A percentile compares a stretch with the other conserved stretches of the same genome.
Evolutionary conservation across 2,888 invertebrate species (phyloP).

Genomic region (Caenorhabditis zanzibari): DNA sequence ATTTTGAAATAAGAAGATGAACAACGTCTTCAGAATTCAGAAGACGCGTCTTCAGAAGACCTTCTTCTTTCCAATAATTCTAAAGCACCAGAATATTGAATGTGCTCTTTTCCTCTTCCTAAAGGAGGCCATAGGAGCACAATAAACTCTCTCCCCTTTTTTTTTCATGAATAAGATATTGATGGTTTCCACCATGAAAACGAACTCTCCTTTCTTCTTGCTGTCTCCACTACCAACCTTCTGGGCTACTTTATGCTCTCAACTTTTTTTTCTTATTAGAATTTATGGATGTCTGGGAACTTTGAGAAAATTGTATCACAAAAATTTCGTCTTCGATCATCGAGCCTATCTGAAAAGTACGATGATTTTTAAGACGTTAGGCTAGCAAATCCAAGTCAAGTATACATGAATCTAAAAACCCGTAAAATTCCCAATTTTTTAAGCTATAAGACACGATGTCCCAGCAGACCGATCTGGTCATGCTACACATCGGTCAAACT

Average conservation of each 20-base stretch:
- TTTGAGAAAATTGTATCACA: no score
- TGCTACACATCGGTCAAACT: no score
- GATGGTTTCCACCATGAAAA: constrained; percentile 31
- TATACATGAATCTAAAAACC: no score
- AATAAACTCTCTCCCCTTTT: constrained; percentile 18
- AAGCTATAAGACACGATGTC: no score
- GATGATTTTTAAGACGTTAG: no score
- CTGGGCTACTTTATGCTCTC: constrained; percentile 4
- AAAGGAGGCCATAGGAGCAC: constrained; percentile 1
- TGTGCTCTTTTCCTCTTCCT: constrained; percentile 18
- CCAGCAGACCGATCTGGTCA: no score
- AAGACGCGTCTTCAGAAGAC: constrained; percentile 15
- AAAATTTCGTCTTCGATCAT: no score
- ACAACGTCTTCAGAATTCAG: constrained; percentile 15
- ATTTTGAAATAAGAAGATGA: constrained; percentile 12
- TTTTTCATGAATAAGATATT: constrained; percentile 46
- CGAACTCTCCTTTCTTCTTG: not conserved
- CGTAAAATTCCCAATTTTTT: no score
- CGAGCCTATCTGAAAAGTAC: no score
- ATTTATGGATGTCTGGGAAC: no score
- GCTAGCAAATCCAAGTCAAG: no score
- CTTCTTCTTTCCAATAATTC: constrained; percentile 37
- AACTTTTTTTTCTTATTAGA: not conserved
- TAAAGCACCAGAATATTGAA: constrained; percentile 48
- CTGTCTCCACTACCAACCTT: not conserved